Evolutionary conservation across 2,888 invertebrate genomes (phyloP), one percentile per base, ranked within the genome.

Genomic region (Chorisops tibialis): DNA sequence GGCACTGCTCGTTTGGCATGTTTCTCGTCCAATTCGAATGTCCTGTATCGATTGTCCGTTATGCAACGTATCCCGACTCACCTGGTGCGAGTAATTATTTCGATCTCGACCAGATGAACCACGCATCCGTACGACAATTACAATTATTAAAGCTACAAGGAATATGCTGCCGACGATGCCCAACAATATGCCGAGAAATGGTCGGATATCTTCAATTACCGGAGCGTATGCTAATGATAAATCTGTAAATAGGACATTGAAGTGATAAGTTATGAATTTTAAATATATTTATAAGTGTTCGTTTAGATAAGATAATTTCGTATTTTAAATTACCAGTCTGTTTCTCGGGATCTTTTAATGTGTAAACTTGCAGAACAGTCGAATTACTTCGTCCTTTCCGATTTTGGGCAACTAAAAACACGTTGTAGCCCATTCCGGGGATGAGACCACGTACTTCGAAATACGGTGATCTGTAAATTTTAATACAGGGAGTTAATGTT

Each of bases 291-390:
- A 37, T 58, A 45, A 38, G 24, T 19, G 30, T 4, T 18, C 9
- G 37, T 9, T 3, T 39, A 6, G 16, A 14, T 39, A 3, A 39
- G 30, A 7, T 30, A 30, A 30, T 30, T 30, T n/a, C n/a, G 30
- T 30, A 30, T 7, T 30, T 30, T 30, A 50, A 70, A 71, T 74
- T 71, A 85, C 87, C 87, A 74, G 86, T 87, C 72, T 86, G 85
- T 74, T 86, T 86, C 73, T 88, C 87, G 19, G 88, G 87, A 64
- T 86, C 84, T 76, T 87, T 88, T 49, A 88, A 77, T 1, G 89
- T 89, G 69, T 83, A 85, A n/a, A 87, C 86, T 69, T 84, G 84
- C 58, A 89, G 76, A 47, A 82, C 81, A 51, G 83, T 82, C 47
- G 83, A 81, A 68, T 85, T 84, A 76, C 88, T 88, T 58, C 83